These are phyloP conservation scores for Paralichthys olivaceus DNA, from an alignment of 2,113 vertebrate species.

Conservation along the genomic window DNA sequence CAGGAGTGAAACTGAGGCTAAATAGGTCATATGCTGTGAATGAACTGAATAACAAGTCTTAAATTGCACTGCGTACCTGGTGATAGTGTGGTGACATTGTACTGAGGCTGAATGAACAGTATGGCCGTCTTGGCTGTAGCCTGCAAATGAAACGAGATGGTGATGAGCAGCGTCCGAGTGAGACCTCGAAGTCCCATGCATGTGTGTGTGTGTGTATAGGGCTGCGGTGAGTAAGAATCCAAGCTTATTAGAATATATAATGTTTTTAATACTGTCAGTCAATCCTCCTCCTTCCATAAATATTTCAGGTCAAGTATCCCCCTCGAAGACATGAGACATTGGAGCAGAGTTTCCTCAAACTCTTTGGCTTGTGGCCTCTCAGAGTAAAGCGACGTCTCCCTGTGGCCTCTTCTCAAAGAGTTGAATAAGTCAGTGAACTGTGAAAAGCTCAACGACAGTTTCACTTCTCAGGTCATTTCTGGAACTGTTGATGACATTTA, in stretches of 20 bases:
- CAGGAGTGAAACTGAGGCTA: constrained; percentile 15
- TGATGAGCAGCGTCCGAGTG: neutral
- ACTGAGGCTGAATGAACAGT: constrained; percentile 98
- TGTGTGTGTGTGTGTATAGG: neutral
- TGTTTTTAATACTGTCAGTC: neutral
- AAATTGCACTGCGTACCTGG: constrained; percentile 82
- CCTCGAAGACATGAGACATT: neutral
- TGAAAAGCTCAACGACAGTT: neutral
- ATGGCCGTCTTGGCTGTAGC: constrained; percentile 97
- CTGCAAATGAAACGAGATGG: constrained; percentile 79
- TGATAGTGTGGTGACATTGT: constrained; percentile 89
- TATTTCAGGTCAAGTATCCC: neutral
- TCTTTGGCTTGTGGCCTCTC: neutral
- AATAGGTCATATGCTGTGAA: neutral
- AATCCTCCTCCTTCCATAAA: neutral
- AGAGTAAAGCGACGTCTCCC: no score
- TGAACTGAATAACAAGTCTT: neutral
- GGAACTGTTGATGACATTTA: neutral
- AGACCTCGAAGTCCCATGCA: neutral
- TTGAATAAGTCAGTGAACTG: neutral
- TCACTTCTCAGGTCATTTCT: neutral
- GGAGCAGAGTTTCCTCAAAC: neutral
- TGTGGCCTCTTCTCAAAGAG: neutral
- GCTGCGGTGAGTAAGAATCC: neutral
- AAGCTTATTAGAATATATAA: neutral